Conservation (phyloP, 2,888 invertebrate species). For the Amphipyra tragopoginis region DNA sequence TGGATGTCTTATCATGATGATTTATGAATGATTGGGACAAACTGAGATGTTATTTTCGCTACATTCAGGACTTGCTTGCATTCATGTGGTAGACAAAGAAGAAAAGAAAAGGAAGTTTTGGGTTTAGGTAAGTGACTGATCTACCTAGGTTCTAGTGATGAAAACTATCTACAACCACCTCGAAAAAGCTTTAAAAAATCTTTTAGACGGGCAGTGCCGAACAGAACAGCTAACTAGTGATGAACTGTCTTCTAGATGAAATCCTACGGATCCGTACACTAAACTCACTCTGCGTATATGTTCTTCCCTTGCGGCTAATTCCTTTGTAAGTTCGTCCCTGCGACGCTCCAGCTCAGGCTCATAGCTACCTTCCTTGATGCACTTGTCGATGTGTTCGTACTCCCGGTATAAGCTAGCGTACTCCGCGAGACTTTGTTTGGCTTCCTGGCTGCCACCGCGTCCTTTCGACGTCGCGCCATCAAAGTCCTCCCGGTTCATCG, state of each 20-base stretch:
- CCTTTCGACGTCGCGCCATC: conserved; percentile 79
- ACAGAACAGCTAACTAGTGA: too few relatives aligned
- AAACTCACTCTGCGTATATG: conserved; percentile 74
- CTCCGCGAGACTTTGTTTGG: conserved; percentile 77
- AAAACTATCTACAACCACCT: too few relatives aligned
- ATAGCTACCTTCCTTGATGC: conserved; percentile 65
- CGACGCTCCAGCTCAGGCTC: conserved; percentile 73
- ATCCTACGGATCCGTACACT: neutral
- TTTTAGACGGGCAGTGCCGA: too few relatives aligned
- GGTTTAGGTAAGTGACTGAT: too few relatives aligned
- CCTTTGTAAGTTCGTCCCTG: conserved; percentile 69
- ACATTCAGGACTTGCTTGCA: too few relatives aligned
- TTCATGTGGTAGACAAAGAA: too few relatives aligned
- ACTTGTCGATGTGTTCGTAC: conserved; percentile 75
- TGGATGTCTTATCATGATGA: too few relatives aligned
- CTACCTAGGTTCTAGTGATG: too few relatives aligned
- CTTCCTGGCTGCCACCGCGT: conserved; percentile 68
- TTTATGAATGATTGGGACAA: too few relatives aligned
- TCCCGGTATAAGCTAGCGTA: conserved; percentile 79
- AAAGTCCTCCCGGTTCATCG: conserved; percentile 73
- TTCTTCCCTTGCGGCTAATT: conserved; percentile 75
- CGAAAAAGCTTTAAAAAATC: too few relatives aligned
- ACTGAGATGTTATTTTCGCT: too few relatives aligned
- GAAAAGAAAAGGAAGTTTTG: too few relatives aligned
- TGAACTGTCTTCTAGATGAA: neutral